Conservation (phyloP, 2,797 vertebrate species). For the Benthosema pterotum region DNA sequence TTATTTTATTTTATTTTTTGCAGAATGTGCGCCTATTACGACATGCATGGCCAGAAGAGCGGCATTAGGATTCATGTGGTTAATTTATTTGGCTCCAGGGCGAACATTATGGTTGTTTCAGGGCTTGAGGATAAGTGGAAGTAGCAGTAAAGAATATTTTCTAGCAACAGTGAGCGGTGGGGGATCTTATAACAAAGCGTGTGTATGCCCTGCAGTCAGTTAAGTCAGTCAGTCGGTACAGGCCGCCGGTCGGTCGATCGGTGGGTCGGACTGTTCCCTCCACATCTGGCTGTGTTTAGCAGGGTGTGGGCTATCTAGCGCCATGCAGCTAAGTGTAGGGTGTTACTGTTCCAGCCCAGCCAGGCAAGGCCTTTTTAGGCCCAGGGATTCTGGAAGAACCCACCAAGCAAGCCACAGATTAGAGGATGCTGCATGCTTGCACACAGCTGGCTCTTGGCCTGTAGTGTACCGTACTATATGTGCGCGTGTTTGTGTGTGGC, state of each 20-base stretch:
- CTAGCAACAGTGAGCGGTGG: conserved; percentile 7
- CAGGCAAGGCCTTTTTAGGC: conserved; percentile 66
- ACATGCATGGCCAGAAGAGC: no score
- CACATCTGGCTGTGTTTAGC: conserved; percentile 80
- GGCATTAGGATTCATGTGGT: neutral
- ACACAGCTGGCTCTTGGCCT: conserved; percentile 48
- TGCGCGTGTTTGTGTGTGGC: neutral
- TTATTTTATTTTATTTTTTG: no score
- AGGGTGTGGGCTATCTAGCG: conserved; percentile 76
- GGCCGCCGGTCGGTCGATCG: no score
- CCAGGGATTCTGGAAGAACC: conserved; percentile 65
- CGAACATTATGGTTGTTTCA: neutral
- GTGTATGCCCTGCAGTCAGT: conserved; percentile 47
- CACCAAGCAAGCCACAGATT: conserved; percentile 72
- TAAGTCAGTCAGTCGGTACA: conserved; percentile 41
- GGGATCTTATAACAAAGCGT: conserved; percentile 44
- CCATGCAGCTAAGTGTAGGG: conserved; percentile 82
- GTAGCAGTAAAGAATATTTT: neutral
- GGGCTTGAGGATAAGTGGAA: neutral
- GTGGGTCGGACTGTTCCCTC: conserved; percentile 20
- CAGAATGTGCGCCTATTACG: neutral
- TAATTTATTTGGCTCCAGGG: neutral
- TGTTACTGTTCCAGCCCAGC: conserved; percentile 75
- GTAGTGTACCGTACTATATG: no score
- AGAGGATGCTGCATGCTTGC: conserved; percentile 63